A percentile compares a stretch with the other conserved stretches of the same genome.
phyloP scores from a whole-genome alignment of 2,113 vertebrate species.

The Percopsis transmontana region DNA sequence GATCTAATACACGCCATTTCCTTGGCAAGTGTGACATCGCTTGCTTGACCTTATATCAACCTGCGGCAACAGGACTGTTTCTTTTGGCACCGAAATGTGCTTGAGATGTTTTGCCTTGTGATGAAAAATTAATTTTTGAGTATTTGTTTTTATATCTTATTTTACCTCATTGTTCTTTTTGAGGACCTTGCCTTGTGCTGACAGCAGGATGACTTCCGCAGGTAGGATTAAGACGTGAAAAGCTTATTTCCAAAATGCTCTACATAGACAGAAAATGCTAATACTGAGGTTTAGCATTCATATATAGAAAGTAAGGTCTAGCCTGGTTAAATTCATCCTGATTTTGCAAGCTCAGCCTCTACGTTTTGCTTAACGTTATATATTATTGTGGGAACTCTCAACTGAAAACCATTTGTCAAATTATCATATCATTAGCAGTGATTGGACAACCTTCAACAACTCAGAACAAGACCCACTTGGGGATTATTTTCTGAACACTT shows the following conservation, averaged over 20 bases:
- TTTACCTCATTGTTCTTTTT: conserved; percentile 50
- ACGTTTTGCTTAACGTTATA: too few species aligned
- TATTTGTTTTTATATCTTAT: conserved; percentile 48
- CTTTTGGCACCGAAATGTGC: conserved; percentile 54
- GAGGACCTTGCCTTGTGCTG: conserved; percentile 61
- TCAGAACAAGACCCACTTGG: too few species aligned
- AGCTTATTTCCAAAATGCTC: conserved; percentile 53
- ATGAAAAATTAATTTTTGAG: conserved; percentile 62
- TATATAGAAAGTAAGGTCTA: too few species aligned
- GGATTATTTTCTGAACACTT: too few species aligned
- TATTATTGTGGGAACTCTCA: too few species aligned
- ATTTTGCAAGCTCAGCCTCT: too few species aligned
- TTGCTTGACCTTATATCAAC: conserved; percentile 52
- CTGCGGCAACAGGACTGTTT: conserved; percentile 69
- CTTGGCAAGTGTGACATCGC: conserved; percentile 34
- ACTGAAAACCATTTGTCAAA: too few species aligned
- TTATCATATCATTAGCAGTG: too few species aligned
- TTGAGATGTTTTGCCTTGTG: conserved; percentile 70
- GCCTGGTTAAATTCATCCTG: too few species aligned
- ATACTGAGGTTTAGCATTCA: background rate
- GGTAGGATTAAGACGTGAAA: conserved; percentile 47
- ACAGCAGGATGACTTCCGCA: conserved; percentile 35
- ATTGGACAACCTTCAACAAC: too few species aligned
- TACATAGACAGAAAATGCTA: background rate
- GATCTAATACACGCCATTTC: conserved; percentile 9